phyloP scores from a whole-genome alignment of 2,797 vertebrate genomes.

The Scolopax bukidnonensis region DNA sequence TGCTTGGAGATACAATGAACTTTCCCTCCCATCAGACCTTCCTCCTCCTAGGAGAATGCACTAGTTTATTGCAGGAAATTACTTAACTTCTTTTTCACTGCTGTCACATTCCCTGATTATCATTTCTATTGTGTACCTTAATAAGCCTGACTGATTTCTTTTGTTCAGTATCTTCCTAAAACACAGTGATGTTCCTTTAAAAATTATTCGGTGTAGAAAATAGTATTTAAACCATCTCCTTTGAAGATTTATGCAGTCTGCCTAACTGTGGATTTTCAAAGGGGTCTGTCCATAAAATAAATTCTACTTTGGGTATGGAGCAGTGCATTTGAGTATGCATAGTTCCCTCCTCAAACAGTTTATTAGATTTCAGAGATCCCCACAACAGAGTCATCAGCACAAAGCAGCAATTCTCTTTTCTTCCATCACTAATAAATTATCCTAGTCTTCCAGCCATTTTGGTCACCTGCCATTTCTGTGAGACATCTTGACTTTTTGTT shows the following conservation, averaged over 20 bases:
- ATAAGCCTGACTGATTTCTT: slow-evolving; percentile 3
- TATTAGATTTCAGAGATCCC: background rate
- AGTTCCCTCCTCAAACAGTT: background rate
- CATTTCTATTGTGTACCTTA: slow-evolving; percentile 7
- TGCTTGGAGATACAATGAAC: background rate
- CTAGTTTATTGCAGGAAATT: background rate
- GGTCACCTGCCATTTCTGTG: background rate
- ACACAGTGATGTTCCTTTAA: background rate
- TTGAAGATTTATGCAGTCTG: background rate
- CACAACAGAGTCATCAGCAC: background rate
- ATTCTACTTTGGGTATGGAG: background rate
- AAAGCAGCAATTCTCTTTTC: background rate
- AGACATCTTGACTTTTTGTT: background rate
- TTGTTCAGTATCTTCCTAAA: background rate
- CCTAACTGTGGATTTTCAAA: background rate
- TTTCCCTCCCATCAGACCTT: background rate
- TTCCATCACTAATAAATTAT: background rate
- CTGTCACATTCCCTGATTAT: background rate
- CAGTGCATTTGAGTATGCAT: background rate
- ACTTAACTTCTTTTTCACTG: background rate
- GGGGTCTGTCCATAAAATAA: background rate
- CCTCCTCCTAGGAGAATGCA: background rate
- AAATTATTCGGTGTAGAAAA: background rate
- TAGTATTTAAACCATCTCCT: background rate
- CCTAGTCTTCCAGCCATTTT: background rate